Evolutionary conservation across 2,888 invertebrate genomes (phyloP).

Genomic region (Hedychridium roseum): DNA sequence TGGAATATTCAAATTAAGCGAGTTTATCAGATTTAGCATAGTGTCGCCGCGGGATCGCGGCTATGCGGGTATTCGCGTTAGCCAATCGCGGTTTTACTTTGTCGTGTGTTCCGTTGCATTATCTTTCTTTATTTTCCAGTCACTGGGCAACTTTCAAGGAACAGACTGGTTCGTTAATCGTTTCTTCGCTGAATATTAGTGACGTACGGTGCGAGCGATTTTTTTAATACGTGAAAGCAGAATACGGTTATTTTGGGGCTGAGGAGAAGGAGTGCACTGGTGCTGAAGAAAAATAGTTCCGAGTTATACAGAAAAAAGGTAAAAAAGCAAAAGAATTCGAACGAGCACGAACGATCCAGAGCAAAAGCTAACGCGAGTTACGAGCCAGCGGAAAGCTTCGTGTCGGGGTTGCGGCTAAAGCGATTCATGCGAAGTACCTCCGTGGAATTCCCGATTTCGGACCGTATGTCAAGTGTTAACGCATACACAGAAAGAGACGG

Average conservation of each 20-base stretch:
- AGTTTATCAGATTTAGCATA: constrained; percentile 57
- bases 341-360: constrained; percentile 21
- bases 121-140: not conserved
- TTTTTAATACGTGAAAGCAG: too few species aligned
- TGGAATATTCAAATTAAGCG: constrained; percentile 57
- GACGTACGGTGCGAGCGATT: too few species aligned
- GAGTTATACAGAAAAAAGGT: too few species aligned
- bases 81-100: not conserved
- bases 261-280: too few species aligned
- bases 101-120: not conserved
- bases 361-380: constrained; percentile 27
- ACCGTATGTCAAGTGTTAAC: constrained; percentile 14
- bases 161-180: too few species aligned
- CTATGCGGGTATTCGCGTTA: constrained; percentile 21
- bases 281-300: too few species aligned
- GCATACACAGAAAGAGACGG: too few species aligned
- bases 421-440: constrained; percentile 30
- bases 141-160: too few species aligned
- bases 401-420: constrained; percentile 17
- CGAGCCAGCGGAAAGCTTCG: constrained; percentile 24
- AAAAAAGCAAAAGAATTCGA: constrained; percentile 9
- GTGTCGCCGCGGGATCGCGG: constrained; percentile 39
- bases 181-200: too few species aligned
- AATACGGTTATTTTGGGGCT: too few species aligned
- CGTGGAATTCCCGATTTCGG: constrained; percentile 29